Evolutionary conservation across 23 tunicate genomes (phyloP).

Genomic region (Botrylloides violaceus): DNA sequence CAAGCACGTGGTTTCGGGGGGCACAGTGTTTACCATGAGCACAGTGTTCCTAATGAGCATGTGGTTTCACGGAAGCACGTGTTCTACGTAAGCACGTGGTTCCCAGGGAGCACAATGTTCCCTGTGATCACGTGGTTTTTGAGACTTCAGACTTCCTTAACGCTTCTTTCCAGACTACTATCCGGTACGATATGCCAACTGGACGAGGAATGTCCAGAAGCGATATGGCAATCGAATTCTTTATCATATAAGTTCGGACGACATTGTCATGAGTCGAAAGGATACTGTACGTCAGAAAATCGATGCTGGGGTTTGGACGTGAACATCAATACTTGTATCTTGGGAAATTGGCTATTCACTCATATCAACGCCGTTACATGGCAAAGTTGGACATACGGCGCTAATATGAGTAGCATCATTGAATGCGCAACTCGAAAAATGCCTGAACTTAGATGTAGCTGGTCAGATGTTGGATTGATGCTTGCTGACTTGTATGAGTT

Average conservation of each 20-base stretch:
- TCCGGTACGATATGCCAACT: conserved; percentile 20
- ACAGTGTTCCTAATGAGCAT: too few species aligned
- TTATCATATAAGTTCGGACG: conserved; percentile 19
- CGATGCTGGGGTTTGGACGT: conserved; percentile 40
- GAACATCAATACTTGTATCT: conserved; percentile 18
- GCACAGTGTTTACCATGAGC: too few species aligned
- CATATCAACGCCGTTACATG: conserved; percentile 8
- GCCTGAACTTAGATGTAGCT: conserved; percentile 27
- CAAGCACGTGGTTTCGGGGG: too few species aligned
- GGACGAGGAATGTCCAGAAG: background rate
- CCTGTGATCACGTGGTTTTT: background rate
- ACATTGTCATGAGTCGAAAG: conserved; percentile 22
- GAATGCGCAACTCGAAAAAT: conserved; percentile 3
- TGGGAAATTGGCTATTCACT: conserved; percentile 19
- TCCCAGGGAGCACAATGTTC: too few species aligned
- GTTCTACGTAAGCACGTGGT: too few species aligned
- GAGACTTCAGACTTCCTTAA: too few species aligned
- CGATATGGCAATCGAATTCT: conserved; percentile 20
- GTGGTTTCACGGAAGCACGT: too few species aligned
- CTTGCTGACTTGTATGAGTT: background rate
- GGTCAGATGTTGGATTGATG: conserved; percentile 9
- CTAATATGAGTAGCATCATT: background rate
- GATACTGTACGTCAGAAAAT: conserved; percentile 15
- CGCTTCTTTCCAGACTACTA: conserved; percentile 17
- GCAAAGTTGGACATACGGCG: conserved; percentile 14